phyloP scores from a whole-genome alignment of 2,888 invertebrate species.

The Cheilosia soror region DNA sequence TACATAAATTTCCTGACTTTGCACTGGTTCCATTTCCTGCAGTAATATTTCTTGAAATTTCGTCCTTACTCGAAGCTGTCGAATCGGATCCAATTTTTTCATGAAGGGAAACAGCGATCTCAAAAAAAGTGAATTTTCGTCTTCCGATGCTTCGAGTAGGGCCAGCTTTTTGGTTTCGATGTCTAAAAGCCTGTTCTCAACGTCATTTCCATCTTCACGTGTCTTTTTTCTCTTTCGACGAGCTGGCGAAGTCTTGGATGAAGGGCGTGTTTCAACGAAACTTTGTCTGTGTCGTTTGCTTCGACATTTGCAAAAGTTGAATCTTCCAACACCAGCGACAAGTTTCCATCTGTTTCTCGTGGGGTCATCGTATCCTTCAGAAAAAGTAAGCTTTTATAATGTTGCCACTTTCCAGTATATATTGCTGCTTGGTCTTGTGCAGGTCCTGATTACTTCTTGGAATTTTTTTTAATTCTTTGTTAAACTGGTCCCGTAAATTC shows the following conservation, averaged over 20 bases:
- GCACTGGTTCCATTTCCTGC: too few species aligned
- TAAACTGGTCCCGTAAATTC: conserved; percentile 16
- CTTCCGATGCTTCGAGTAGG: too few species aligned
- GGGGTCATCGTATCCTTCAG: background rate
- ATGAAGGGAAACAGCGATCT: too few species aligned
- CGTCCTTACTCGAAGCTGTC: too few species aligned
- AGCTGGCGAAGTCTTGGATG: background rate
- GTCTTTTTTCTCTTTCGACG: background rate
- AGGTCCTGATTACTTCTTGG: background rate
- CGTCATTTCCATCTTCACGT: background rate
- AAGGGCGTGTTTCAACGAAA: background rate
- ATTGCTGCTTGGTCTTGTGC: background rate
- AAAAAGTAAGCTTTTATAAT: conserved; percentile 6
- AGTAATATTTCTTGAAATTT: too few species aligned
- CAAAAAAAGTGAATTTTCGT: too few species aligned
- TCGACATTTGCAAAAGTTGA: background rate
- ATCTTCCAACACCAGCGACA: background rate
- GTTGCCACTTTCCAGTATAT: conserved; percentile 4
- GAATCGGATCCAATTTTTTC: too few species aligned
- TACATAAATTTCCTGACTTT: too few species aligned
- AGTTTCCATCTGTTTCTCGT: background rate
- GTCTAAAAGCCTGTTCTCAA: too few species aligned
- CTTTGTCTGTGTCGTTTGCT: background rate
- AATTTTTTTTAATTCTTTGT: conserved; percentile 10
- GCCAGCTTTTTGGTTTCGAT: too few species aligned